These are phyloP conservation scores for Ciconia stormi DNA, from an alignment of 2,113 vertebrate genomes.

Conservation along the genomic window DNA sequence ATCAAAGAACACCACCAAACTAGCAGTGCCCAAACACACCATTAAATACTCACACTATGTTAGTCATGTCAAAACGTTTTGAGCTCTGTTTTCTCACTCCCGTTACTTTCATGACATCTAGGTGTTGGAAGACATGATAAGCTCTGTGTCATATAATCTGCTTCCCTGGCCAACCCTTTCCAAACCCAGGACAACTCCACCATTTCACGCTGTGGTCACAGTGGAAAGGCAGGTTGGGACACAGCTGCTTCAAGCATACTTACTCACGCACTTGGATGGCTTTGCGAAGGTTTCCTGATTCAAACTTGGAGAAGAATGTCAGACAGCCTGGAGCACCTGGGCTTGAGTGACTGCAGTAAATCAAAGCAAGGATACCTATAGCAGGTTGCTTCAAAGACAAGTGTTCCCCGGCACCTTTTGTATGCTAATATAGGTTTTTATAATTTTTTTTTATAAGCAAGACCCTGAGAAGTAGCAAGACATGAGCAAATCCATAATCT, in stretches of 20 bases:
- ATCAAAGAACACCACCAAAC: not conserved
- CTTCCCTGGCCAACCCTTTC: not conserved
- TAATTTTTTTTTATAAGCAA: not conserved
- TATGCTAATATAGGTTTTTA: not conserved
- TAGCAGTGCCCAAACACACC: not conserved
- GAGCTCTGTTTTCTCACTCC: not conserved
- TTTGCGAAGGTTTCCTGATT: conserved; percentile 90
- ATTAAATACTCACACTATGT: not conserved
- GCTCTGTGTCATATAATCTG: not conserved
- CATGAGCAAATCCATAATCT: not conserved
- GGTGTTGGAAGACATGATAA: not conserved
- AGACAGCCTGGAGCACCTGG: conserved; percentile 65
- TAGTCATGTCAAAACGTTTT: not conserved
- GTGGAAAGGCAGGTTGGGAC: not conserved
- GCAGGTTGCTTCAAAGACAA: not conserved
- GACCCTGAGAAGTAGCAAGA: not conserved
- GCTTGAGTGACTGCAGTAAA: conserved; percentile 66
- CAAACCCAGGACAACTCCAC: not conserved
- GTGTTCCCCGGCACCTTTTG: not conserved
- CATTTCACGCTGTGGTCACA: accelerated
- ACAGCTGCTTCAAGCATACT: not conserved
- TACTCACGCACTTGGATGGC: conserved; percentile 90
- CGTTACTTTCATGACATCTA: not conserved
- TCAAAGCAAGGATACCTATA: not conserved
- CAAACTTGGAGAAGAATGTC: conserved; percentile 87